Percentiles rank a stretch among this genome's conserved stretches.
Evolutionary conservation across 2,888 invertebrate species (phyloP).

Genomic region (Polydrusus cervinus): DNA sequence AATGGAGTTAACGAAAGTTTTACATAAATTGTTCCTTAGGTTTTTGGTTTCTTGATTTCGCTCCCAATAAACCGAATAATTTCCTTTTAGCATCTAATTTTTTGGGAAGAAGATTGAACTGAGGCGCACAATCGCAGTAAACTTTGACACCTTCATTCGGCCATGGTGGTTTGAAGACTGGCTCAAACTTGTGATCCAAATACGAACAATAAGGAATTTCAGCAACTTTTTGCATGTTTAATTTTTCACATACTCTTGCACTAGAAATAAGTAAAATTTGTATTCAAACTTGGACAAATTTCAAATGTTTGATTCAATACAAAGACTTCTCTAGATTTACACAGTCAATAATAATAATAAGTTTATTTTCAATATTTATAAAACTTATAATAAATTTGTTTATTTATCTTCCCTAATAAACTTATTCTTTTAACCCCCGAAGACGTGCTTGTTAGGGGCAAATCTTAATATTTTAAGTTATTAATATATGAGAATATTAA

Average conservation of each 20-base stretch:
- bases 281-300: too few species aligned
- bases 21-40: background rate
- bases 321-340: too few species aligned
- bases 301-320: too few species aligned
- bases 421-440: too few species aligned
- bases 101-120: conserved; percentile 44
- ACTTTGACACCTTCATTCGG: conserved; percentile 72
- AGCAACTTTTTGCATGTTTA: conserved; percentile 73
- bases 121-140: conserved; percentile 68
- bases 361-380: too few species aligned
- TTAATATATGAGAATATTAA: too few species aligned
- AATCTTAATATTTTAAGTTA: too few species aligned
- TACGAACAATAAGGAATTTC: conserved; percentile 74
- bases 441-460: too few species aligned
- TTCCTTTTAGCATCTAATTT: conserved; percentile 36
- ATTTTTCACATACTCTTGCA: conserved; percentile 72
- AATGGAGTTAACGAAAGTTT: background rate
- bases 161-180: conserved; percentile 73
- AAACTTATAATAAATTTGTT: too few species aligned
- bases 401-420: too few species aligned
- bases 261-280: conserved; percentile 67
- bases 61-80: background rate
- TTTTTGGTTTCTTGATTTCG: too few species aligned
- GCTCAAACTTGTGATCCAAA: conserved; percentile 71
- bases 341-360: too few species aligned